phyloP scores from a whole-genome alignment of 2,888 invertebrate genomes.

The Nipponacmea schrenckii region DNA sequence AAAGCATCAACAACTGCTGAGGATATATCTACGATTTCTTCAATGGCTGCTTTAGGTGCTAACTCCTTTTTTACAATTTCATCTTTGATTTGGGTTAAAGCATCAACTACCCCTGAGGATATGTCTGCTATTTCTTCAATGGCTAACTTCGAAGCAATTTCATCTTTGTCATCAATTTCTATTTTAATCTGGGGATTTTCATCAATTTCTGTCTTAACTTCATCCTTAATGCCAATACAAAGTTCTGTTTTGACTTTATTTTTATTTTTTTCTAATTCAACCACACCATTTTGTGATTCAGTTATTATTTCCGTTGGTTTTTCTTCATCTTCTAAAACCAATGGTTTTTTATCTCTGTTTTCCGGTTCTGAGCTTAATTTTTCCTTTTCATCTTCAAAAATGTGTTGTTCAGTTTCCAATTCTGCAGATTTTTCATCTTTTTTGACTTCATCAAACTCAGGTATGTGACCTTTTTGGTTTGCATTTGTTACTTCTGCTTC shows the following conservation, averaged over 20 bases:
- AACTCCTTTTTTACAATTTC: not conserved
- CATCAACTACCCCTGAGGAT: conserved; percentile 8
- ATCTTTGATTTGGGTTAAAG: conserved; percentile 10
- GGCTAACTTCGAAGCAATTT: no score
- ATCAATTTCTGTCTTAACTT: conserved; percentile 10
- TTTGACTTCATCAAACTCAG: conserved; percentile 20
- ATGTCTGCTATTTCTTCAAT: not conserved
- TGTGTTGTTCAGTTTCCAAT: conserved; percentile 10
- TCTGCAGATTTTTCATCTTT: conserved; percentile 2
- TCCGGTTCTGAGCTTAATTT: conserved; percentile 9
- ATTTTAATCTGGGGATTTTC: not conserved
- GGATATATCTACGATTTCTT: conserved; percentile 18
- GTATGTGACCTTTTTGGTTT: conserved; percentile 29
- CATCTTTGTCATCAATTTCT: no score
- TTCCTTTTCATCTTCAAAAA: conserved; percentile 14
- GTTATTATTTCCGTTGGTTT: not conserved
- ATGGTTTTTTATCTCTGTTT: conserved; percentile 17
- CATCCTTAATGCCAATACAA: conserved; percentile 13
- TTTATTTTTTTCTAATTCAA: not conserved
- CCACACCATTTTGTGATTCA: not conserved
- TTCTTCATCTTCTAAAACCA: not conserved
- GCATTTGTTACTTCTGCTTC: conserved; percentile 25
- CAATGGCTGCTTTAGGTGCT: conserved; percentile 15
- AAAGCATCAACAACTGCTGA: conserved; percentile 16
- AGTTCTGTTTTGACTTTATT: conserved; percentile 16